Evolutionary conservation across 2,797 vertebrate species (phyloP).

Genomic region (Huso huso): DNA sequence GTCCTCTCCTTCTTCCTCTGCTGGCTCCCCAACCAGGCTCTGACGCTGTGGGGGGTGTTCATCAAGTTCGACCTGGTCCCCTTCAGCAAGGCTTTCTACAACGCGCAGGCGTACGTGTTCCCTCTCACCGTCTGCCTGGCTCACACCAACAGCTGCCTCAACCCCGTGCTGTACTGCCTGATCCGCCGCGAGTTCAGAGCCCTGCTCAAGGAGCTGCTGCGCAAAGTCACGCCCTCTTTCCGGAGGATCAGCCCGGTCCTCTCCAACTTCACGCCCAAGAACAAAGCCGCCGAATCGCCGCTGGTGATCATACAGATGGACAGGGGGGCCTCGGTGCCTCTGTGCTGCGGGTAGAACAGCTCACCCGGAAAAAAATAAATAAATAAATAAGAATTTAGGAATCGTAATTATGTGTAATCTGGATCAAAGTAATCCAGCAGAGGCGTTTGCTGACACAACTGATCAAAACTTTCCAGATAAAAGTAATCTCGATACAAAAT

Average conservation of each 20-base stretch:
- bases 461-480: no score
- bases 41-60: slow-evolving; percentile 66
- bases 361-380: no score
- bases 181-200: slow-evolving; percentile 59
- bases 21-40: slow-evolving; percentile 71
- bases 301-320: slow-evolving; percentile 44
- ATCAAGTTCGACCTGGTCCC: slow-evolving; percentile 69
- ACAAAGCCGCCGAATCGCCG: slow-evolving; percentile 44
- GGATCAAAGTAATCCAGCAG: no score
- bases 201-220: slow-evolving; percentile 55
- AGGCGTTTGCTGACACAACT: no score
- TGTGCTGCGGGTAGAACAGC: not conserved
- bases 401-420: no score
- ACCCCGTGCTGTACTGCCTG: slow-evolving; percentile 70
- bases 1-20: slow-evolving; percentile 69
- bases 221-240: slow-evolving; percentile 45
- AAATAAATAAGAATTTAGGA: no score
- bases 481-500: no score
- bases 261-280: slow-evolving; percentile 38
- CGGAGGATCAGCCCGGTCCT: slow-evolving; percentile 31
- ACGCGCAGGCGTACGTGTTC: slow-evolving; percentile 63
- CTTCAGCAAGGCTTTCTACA: slow-evolving; percentile 67
- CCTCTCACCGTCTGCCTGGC: slow-evolving; percentile 67
- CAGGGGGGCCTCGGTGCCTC: slow-evolving; percentile 9
- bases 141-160: slow-evolving; percentile 68